A percentile compares a stretch with the other conserved stretches of the same genome.
Conservation (phyloP, 2,113 vertebrate species). For the Nannobrachium achirus region DNA sequence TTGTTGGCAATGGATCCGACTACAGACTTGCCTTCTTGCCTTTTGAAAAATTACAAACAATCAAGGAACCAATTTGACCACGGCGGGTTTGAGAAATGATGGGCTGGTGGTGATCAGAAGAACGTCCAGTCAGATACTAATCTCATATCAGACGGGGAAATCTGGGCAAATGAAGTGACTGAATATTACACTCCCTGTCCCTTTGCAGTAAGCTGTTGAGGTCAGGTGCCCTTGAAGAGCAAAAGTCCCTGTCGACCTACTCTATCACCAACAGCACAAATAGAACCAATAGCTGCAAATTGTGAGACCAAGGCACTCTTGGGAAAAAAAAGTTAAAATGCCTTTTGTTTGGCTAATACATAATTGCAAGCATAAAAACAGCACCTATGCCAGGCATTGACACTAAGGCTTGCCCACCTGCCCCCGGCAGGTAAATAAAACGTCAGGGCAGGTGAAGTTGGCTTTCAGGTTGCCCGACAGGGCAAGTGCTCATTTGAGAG, state of each 20-base stretch:
- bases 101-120: background rate
- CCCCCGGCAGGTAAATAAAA: no score
- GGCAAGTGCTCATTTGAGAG: no score
- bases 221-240: background rate
- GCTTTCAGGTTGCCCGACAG: no score
- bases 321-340: no score
- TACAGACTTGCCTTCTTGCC: background rate
- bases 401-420: no score
- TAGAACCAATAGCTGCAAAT: background rate
- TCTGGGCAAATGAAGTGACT: background rate
- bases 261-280: background rate
- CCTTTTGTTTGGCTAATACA: no score
- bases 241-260: background rate
- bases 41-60: background rate
- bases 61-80: background rate
- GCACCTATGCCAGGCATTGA: no score
- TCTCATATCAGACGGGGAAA: no score
- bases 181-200: background rate
- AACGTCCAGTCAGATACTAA: constrained; percentile 1
- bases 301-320: no score
- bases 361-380: no score
- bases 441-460: no score
- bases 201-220: background rate
- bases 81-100: background rate
- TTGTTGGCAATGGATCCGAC: background rate